A percentile compares a stretch with the other conserved stretches of the same genome.
Evolutionary conservation across 92 coral and sea anemone genomes (phyloP).

Genomic region (Anthopleura xanthogrammica): DNA sequence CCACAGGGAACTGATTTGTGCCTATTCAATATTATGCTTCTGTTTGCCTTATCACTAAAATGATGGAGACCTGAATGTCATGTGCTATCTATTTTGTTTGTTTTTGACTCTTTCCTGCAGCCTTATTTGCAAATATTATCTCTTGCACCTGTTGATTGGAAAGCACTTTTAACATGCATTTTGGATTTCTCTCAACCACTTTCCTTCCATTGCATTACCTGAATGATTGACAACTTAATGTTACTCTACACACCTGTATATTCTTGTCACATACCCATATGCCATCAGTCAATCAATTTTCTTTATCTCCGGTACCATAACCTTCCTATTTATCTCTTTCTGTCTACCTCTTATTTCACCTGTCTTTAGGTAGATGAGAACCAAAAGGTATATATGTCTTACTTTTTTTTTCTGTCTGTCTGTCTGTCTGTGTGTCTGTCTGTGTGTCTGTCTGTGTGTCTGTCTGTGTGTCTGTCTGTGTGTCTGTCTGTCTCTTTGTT

Average conservation of each 20-base stretch:
- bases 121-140: no score
- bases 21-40: no score
- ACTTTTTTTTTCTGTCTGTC: not conserved
- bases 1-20: no score
- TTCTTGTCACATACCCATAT: not conserved
- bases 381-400: conserved; percentile 1
- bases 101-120: no score
- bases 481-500: not conserved
- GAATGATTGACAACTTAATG: not conserved
- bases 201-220: no score
- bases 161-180: no score
- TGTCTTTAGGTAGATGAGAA: conserved; percentile 8
- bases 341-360: not conserved
- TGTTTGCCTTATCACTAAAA: no score
- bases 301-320: not conserved
- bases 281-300: not conserved
- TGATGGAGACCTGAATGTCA: no score
- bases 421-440: not conserved
- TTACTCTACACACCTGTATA: not conserved
- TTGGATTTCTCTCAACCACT: no score
- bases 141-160: no score
- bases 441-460: not conserved
- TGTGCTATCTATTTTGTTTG: no score
- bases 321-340: not conserved
- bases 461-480: not conserved